phyloP scores from a whole-genome alignment of 2,888 invertebrate genomes.

The Drosophila dives region DNA sequence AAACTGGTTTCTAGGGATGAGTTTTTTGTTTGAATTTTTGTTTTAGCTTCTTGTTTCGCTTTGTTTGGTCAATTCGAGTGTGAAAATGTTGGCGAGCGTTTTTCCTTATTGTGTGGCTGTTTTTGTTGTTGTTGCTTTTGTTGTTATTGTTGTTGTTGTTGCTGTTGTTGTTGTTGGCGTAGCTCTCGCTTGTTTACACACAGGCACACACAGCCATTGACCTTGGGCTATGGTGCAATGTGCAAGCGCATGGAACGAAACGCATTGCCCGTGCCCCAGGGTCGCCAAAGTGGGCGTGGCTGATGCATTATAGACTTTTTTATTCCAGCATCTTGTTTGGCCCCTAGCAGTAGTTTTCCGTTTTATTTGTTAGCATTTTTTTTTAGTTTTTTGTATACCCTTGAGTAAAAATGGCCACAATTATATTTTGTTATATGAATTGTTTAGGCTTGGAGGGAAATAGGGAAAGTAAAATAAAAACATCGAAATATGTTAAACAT shows the following conservation, averaged over 20 bases:
- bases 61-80: slow-evolving; percentile 81
- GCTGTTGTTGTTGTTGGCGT: slow-evolving; percentile 26
- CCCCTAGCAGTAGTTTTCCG: slow-evolving; percentile 59
- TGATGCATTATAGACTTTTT: slow-evolving; percentile 33
- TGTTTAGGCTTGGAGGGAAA: neutral
- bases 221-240: slow-evolving; percentile 69
- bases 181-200: slow-evolving; percentile 54
- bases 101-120: slow-evolving; percentile 30
- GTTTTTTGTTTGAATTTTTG: neutral
- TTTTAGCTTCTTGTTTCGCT: slow-evolving; percentile 41
- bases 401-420: slow-evolving; percentile 27
- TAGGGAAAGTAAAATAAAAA: neutral
- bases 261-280: slow-evolving; percentile 55
- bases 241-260: slow-evolving; percentile 68
- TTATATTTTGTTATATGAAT: slow-evolving; percentile 9
- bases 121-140: slow-evolving; percentile 26
- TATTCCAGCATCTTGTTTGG: slow-evolving; percentile 44
- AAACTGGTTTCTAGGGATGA: slow-evolving; percentile 22
- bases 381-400: slow-evolving; percentile 26
- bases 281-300: slow-evolving; percentile 22
- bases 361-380: slow-evolving; percentile 13
- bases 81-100: slow-evolving; percentile 74
- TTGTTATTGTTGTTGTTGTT: slow-evolving; percentile 21
- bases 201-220: slow-evolving; percentile 56
- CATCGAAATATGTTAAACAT: neutral